A percentile compares a stretch with the other conserved stretches of the same genome.
Evolutionary conservation across 2,113 vertebrate genomes (phyloP).

Genomic region (Chaetodon trifascialis): DNA sequence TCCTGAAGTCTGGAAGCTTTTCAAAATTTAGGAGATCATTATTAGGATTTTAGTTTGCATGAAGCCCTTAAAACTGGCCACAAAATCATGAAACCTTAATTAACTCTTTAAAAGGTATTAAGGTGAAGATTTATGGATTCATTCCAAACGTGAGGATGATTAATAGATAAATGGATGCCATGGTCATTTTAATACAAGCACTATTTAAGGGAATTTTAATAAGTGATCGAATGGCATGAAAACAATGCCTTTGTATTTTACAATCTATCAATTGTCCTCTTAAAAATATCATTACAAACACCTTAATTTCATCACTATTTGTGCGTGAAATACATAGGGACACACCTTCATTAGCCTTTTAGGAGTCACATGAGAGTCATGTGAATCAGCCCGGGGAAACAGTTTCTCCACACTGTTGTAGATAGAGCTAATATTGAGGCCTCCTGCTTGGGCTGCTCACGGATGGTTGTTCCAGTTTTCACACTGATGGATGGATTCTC

Average conservation of each 20-base stretch:
- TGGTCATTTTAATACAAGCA: neutral
- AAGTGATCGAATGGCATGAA: neutral
- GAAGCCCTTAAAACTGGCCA: neutral
- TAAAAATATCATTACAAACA: neutral
- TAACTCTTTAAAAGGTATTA: neutral
- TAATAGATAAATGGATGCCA: neutral
- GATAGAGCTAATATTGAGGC: neutral
- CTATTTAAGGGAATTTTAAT: neutral
- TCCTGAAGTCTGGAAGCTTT: neutral
- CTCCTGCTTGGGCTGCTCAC: neutral
- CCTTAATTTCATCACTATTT: neutral
- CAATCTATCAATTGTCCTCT: neutral
- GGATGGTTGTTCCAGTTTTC: conserved; percentile 12
- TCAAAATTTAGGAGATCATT: neutral
- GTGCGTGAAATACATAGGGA: neutral
- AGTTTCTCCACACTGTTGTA: neutral
- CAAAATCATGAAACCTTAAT: neutral
- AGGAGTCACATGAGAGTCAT: conserved; percentile 3
- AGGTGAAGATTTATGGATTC: neutral
- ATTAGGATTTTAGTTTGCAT: neutral
- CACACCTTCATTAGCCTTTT: neutral
- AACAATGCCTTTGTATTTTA: neutral
- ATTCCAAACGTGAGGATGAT: neutral
- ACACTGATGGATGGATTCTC: conserved; percentile 23
- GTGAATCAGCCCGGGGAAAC: neutral